Percentiles rank a stretch among this genome's conserved stretches.
Conservation (phyloP, 2,797 vertebrate species). For the Coregonus sp. region DNA sequence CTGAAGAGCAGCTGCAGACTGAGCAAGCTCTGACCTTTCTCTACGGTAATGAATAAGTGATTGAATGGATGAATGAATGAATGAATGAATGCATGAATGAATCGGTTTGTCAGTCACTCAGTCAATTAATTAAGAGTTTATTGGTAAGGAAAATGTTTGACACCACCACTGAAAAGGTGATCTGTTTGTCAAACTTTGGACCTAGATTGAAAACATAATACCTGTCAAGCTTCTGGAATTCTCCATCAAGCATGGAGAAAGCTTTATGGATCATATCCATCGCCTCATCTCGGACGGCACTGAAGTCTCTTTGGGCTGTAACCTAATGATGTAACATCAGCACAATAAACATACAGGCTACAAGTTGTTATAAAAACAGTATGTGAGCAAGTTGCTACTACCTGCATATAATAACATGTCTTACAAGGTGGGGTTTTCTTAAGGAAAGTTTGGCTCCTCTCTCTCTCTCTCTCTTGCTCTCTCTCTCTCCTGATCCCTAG, state of each 20-base stretch:
- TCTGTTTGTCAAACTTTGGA: not conserved
- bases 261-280: constrained; percentile 72
- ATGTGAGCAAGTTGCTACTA: not conserved
- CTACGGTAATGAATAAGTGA: constrained; percentile 36
- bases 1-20: constrained; percentile 60
- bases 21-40: constrained; percentile 65
- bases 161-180: not conserved
- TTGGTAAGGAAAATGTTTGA: not conserved
- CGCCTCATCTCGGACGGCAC: constrained; percentile 66
- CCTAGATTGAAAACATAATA: not conserved
- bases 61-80: not conserved
- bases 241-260: constrained; percentile 72
- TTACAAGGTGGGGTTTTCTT: too few species aligned
- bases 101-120: not conserved
- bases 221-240: constrained; percentile 69
- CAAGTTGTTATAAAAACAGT: not conserved
- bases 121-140: not conserved
- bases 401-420: not conserved
- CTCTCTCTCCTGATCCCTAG: too few species aligned
- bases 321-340: constrained; percentile 44
- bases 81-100: not conserved
- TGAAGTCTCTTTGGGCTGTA: constrained; percentile 65
- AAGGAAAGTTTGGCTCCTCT: too few species aligned
- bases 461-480: too few species aligned
- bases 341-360: not conserved